These are phyloP conservation scores for Halichoeres trimaculatus DNA, from an alignment of 2,113 vertebrate genomes.

Conservation along the genomic window DNA sequence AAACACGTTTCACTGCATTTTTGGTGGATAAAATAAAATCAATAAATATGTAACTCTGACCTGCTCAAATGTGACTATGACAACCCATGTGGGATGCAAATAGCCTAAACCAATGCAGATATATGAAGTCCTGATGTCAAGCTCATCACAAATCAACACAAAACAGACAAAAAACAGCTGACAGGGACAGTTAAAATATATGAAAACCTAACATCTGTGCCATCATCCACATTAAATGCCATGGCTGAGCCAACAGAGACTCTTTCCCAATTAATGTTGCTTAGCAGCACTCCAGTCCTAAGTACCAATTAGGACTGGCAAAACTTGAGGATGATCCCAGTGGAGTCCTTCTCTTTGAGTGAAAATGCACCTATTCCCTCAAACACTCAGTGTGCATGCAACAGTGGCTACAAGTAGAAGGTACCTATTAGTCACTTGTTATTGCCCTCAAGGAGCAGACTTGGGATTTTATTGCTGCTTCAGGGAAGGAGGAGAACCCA, in stretches of 20 bases:
- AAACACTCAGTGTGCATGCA: constrained; percentile 12
- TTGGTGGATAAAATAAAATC: too few species aligned
- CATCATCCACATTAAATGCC: constrained; percentile 14
- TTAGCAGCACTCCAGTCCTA: constrained; percentile 42
- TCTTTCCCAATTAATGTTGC: constrained; percentile 36
- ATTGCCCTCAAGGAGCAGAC: constrained; percentile 19
- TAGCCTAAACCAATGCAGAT: too few species aligned
- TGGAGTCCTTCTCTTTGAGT: constrained; percentile 18
- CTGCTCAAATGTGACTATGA: too few species aligned
- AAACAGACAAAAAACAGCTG: neutral
- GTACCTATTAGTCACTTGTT: constrained; percentile 28
- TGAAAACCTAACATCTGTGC: neutral
- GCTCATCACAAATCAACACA: neutral
- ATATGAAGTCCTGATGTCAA: neutral
- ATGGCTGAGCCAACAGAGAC: constrained; percentile 31
- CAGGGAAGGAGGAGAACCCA: constrained; percentile 8
- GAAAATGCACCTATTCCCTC: constrained; percentile 46
- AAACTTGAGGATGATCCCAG: constrained; percentile 38
- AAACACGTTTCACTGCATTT: too few species aligned
- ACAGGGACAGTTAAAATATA: constrained; percentile 3
- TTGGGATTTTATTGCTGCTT: constrained; percentile 23
- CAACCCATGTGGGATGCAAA: too few species aligned
- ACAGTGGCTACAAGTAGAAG: constrained; percentile 27
- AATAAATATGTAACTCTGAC: too few species aligned
- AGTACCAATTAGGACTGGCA: constrained; percentile 52